Evolutionary conservation across 2,113 vertebrate species (phyloP), one percentile per base, ranked within the genome.

Genomic region (Pterocles gutturalis): DNA sequence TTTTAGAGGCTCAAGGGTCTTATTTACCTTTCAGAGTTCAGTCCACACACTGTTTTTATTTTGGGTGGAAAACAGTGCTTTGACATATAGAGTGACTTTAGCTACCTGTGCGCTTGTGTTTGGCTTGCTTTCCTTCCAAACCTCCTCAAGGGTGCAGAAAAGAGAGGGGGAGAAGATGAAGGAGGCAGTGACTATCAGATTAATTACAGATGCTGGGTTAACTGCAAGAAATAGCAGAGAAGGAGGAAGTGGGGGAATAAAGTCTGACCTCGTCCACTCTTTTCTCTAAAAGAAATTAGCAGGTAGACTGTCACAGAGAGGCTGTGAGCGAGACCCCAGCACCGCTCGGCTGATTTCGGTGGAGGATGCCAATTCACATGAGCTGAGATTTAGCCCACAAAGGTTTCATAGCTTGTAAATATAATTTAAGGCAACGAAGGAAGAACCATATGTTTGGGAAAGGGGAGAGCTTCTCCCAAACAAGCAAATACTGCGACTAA

Each of bases 191-290:
- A 80, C 58, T 66, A 46, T 87, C 45, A 69, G 87, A 96, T 94
- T 84, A 95, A 97, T 93, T 95, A 92, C 94, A 97, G 95, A 96
- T 93, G 94, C 80, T 43, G 77, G 51, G 24, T 33, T 82, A 90
- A 57, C 80, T 84, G 45, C 70, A 77, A 62, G 79, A 87, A 62
- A 58, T 29, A 87, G 73, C 66, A 64, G 83, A 84, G 81, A 26
- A 91, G 73, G 51, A 84, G 54, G 77, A 79, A 92, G 54, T 13
- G 2, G 72, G 38, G 62, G 49, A 89, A 9, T 83, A 43, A 73
- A 36, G 62, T 21, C 61, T 82, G 77, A 91, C 70, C 49, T 65
- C 78, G 58, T 72, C 65, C 62, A 58, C 73, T 57, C 87, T 54
- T 82, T 49, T 75, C 60, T 91, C 67, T 38, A 38, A 51, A 54